Evolutionary conservation across 1,140 invertebrate genomes (phyloP), one percentile per base, ranked within the genome.

Genomic region (Pseudomyrmex gracilis): DNA sequence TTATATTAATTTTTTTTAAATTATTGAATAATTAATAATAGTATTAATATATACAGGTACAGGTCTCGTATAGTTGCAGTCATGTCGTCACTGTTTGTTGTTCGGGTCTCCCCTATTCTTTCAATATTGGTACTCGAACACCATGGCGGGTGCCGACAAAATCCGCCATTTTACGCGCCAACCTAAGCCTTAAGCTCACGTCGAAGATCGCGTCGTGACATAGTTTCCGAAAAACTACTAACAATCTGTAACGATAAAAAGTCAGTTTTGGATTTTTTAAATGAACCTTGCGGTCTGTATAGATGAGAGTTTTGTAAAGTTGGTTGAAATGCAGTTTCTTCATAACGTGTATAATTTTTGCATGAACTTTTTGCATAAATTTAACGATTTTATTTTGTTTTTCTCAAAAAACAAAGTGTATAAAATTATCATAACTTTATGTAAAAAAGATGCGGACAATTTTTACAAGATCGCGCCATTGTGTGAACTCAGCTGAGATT

Each of bases 61-160:
- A 94, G 94, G 94, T 94, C 94, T 94, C 94, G 94, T 94, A 94
- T 93, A 94, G 94, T 94, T 94, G 93, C 94, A 94, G 94, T 94
- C 94, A 91, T 94, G 93, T 94, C 93, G 93, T 94, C 93, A 94
- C 92, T 94, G 89, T 87, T 92, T 92, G 82, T 86, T 89, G 82
- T 86, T 89, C 64, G 76, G 85, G 57, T 80, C 85, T 22, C 82
- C 76, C 85, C 88, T 82, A 63, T 85, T 82, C 53, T 61, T 82
- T 64, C 78, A 73, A 74, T 85, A 68, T 71, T 64, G 67, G 83
- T 53, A 60, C 61, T 84, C 84, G 83, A 90, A 90, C 78, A 55
- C 58, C 82, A 73, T 91, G 91, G 89, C 93, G 92, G 93, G 90
- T 91, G 93, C 92, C 93, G 93, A 94, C 93, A 92, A 92, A 92